A percentile compares a stretch with the other conserved stretches of the same genome.
phyloP scores from a whole-genome alignment of 2,888 invertebrate genomes.

The Folsomia manolachei region DNA sequence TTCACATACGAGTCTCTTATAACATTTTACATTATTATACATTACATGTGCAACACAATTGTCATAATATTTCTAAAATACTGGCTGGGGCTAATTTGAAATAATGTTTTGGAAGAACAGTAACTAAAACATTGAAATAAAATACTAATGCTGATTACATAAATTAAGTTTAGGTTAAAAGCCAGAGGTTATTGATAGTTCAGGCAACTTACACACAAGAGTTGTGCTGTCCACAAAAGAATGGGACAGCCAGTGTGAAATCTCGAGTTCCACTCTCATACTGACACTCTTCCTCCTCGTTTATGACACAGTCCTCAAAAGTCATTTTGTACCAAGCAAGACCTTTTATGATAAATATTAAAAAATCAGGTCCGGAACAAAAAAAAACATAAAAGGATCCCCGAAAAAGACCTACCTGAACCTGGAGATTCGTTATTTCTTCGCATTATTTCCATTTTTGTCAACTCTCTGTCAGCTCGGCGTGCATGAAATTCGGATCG shows the following conservation, averaged over 20 bases:
- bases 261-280: conserved; percentile 53
- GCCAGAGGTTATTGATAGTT: too few species aligned
- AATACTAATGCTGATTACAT: too few species aligned
- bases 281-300: conserved; percentile 56
- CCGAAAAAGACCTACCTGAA: conserved; percentile 42
- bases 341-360: conserved; percentile 26
- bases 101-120: too few species aligned
- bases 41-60: too few species aligned
- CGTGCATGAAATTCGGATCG: conserved; percentile 37
- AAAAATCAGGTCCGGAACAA: neutral
- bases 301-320: conserved; percentile 55
- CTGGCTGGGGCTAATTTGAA: too few species aligned
- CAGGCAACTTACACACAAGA: conserved; percentile 60
- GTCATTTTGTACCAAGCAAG: conserved; percentile 44
- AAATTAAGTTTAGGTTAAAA: too few species aligned
- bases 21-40: too few species aligned
- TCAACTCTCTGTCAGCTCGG: conserved; percentile 21
- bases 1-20: too few species aligned
- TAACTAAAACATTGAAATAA: too few species aligned
- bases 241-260: conserved; percentile 60
- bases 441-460: conserved; percentile 39
- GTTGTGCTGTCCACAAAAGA: conserved; percentile 64
- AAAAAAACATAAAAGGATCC: neutral
- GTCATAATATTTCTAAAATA: conserved; percentile 5
- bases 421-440: conserved; percentile 36